These are phyloP conservation scores for Mormyrus hasselquistii DNA, from an alignment of 2,797 vertebrate species.

Conservation along the genomic window DNA sequence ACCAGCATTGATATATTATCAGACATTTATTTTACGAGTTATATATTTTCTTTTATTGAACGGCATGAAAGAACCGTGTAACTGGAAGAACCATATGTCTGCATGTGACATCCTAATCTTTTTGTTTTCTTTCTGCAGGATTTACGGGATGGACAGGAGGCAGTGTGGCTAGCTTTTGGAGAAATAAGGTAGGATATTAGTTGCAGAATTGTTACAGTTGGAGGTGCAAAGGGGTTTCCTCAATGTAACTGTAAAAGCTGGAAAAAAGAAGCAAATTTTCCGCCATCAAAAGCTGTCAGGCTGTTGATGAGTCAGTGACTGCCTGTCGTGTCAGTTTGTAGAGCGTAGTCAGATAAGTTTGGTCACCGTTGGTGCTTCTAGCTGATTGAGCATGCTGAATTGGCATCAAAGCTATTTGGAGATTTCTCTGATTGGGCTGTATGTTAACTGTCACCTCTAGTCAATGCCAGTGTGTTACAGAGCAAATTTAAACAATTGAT, in stretches of 20 bases:
- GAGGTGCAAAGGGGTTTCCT: not conserved
- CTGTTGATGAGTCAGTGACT: not conserved
- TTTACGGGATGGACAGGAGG: not conserved
- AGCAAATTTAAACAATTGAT: not conserved
- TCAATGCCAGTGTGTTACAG: not conserved
- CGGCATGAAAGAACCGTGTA: not conserved
- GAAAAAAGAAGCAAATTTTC: not conserved
- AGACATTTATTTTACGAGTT: not conserved
- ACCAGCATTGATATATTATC: not conserved
- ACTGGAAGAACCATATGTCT: not conserved
- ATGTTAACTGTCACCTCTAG: not conserved
- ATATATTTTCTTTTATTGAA: not conserved
- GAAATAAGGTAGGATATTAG: conserved; percentile 3
- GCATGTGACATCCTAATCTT: not conserved
- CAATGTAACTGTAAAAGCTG: not conserved
- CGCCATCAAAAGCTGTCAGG: not conserved
- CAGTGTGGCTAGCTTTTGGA: not conserved
- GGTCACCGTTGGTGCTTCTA: not conserved
- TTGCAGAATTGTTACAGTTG: not conserved
- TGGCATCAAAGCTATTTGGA: not conserved
- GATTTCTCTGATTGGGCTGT: not conserved
- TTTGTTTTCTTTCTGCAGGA: not conserved
- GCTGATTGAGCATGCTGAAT: not conserved
- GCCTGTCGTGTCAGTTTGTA: not conserved
- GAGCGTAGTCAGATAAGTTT: not conserved